Base-by-base conservation (phyloP, 2,113 vertebrate genomes). In the Oryzias curvinotus region DNA sequence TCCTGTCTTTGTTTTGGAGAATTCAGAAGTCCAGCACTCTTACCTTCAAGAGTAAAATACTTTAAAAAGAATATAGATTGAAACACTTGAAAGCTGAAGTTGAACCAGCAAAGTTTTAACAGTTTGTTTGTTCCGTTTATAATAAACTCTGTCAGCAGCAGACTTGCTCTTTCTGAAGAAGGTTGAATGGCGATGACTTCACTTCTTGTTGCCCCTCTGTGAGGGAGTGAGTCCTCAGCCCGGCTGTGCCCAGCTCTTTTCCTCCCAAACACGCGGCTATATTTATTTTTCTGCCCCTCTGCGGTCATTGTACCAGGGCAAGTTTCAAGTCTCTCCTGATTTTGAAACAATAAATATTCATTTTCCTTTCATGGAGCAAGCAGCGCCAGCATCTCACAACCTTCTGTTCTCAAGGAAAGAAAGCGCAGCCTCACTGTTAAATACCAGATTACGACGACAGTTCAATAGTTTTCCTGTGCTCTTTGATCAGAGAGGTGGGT, bases 401-500 rank as follows among this genome's bases (percentile, higher is more conserved):
- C 55, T 62, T 59, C 25, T 43, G 57, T 51, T 77, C 60, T 52
- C 55, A 47, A 48, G 47, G 52, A 13, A 44, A 67, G 52, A 65
- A 75, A 61, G 47, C 30, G 7, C 50, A 52, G 17, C 26, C 49
- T 75, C 77, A 68, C 59, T 57, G 65, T 71, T 75, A 69, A 82
- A 79, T 62, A 79, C 77, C 51, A 75, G 75, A 87, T 83, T 73
- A 80, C 78, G 63, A 80, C 80, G 88, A 84, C 77, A 62, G 83
- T 54, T 52, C 2, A n/a, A 71, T 86, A 85, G 77, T 86, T 71
- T 64, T 70, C 67, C 62, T 45, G 47, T 68, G 66, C 63, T 78
- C 78, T 86, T 83, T 87, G 86, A 88, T 88, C 86, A 69, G 60
- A 72, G 73, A 75, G 54, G 69, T 87, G 87, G 87, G 87, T 90